Conservation (phyloP, 2,797 vertebrate species). For the Labroides dimidiatus region DNA sequence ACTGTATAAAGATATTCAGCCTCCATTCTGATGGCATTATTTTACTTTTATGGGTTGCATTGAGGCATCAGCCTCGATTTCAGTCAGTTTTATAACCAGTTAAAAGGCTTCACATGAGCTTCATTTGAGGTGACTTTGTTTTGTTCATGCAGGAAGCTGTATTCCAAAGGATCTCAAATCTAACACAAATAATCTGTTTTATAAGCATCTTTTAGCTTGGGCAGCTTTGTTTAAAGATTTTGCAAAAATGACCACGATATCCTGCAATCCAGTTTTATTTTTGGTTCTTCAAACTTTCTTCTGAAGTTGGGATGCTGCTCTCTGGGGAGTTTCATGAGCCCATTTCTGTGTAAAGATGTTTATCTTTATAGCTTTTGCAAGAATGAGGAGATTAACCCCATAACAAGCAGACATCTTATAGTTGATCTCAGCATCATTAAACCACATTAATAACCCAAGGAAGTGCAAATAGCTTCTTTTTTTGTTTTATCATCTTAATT, state of each 20-base stretch:
- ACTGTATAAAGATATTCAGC: too few relatives aligned
- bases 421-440: constrained; percentile 86
- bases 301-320: constrained; percentile 65
- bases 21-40: neutral
- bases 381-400: constrained; percentile 86
- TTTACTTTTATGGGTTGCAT: neutral
- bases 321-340: constrained; percentile 64
- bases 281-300: constrained; percentile 75
- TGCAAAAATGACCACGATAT: constrained; percentile 48
- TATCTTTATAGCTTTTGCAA: constrained; percentile 79
- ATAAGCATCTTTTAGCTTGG: neutral
- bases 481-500: constrained; percentile 88
- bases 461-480: constrained; percentile 83
- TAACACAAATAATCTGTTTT: neutral
- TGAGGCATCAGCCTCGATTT: neutral
- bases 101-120: neutral
- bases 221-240: constrained; percentile 30
- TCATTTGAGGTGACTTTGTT: neutral
- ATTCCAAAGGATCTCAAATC: neutral
- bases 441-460: constrained; percentile 86
- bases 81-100: neutral
- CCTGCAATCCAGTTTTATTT: constrained; percentile 61
- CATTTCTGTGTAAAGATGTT: constrained; percentile 76
- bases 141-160: neutral
- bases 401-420: constrained; percentile 82